phyloP scores from a whole-genome alignment of 2,888 invertebrate genomes.

The Apamea sordens region DNA sequence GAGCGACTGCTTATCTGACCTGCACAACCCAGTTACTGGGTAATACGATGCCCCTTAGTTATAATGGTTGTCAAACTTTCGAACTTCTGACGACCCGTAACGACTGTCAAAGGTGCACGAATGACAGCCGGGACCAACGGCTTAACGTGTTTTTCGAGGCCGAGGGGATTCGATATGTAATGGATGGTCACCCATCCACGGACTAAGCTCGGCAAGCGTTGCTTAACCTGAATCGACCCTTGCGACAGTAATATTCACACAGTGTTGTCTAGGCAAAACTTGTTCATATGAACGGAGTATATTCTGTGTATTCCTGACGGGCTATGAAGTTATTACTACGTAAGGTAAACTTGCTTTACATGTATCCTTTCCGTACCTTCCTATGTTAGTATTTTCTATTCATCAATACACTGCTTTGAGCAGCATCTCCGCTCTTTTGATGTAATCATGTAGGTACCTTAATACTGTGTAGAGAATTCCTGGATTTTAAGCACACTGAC shows the following conservation, averaged over 20 bases:
- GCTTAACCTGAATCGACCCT: neutral
- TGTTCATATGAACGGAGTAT: neutral
- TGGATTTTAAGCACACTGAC: no score
- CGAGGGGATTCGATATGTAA: neutral
- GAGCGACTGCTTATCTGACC: no score
- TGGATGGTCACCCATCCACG: neutral
- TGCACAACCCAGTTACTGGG: no score
- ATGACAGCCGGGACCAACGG: no score
- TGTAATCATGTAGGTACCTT: neutral
- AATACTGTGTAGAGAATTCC: slow-evolving; percentile 9
- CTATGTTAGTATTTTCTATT: neutral
- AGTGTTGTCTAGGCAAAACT: neutral
- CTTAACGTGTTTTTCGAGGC: no score
- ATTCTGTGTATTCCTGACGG: slow-evolving; percentile 3
- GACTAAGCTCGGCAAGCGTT: neutral
- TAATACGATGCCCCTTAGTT: no score
- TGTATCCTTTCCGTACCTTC: neutral
- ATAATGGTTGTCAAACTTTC: no score
- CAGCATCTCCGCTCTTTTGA: neutral
- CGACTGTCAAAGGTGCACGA: no score
- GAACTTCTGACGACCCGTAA: no score
- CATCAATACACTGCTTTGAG: slow-evolving; percentile 22
- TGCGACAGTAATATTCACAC: neutral
- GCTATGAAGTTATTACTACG: neutral
- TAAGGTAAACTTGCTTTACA: neutral